Evolutionary conservation across 2,797 vertebrate genomes (phyloP).

Genomic region (Podarcis lilfordi): DNA sequence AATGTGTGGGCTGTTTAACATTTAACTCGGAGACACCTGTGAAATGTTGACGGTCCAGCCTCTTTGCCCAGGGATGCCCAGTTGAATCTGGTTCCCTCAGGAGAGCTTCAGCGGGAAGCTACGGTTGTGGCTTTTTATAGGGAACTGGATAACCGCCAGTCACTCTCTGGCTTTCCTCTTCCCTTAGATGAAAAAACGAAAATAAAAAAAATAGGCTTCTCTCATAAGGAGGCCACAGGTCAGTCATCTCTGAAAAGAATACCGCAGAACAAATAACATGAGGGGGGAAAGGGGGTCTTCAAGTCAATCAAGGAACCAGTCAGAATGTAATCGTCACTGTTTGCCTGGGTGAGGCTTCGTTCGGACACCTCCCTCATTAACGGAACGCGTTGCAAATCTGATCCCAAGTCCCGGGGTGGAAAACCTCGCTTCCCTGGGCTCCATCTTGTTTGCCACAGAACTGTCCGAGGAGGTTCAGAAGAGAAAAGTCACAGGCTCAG

Average conservation of each 20-base stretch:
- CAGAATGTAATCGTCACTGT: too few species aligned
- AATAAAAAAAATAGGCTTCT: not conserved
- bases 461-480: not conserved
- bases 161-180: fast-evolving
- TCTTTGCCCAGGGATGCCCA: not conserved
- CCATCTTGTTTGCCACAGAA: not conserved
- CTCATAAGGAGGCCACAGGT: not conserved
- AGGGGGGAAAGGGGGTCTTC: not conserved
- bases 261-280: not conserved
- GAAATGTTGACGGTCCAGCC: conserved; percentile 51
- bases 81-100: conserved; percentile 25
- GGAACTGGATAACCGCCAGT: not conserved
- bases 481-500: not conserved
- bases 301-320: not conserved
- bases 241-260: fast-evolving
- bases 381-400: not conserved
- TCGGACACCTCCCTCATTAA: not conserved
- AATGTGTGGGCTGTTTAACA: not conserved
- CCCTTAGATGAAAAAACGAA: too few species aligned
- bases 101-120: not conserved
- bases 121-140: not conserved
- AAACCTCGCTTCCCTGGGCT: too few species aligned
- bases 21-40: not conserved
- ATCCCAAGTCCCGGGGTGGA: too few species aligned
- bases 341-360: not conserved